Evolutionary conservation across 1,140 invertebrate genomes (phyloP).

Genomic region (Microplitis mediator): DNA sequence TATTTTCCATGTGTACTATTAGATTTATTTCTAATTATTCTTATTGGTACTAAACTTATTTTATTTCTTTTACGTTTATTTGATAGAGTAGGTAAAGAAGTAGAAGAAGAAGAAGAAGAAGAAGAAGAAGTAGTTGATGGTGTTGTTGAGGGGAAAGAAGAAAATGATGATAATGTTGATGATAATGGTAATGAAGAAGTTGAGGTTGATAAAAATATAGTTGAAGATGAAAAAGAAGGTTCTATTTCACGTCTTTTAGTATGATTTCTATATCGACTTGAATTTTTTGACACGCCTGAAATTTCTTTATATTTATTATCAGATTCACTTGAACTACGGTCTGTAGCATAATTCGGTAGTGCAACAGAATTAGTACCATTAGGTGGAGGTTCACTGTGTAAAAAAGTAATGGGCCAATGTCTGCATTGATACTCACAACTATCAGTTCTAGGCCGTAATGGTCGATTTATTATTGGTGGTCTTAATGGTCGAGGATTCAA

Average conservation of each 20-base stretch:
- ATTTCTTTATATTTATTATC: neutral
- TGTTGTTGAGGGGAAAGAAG: no score
- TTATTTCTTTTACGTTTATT: neutral
- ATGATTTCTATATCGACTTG: neutral
- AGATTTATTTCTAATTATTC: neutral
- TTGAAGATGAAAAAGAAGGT: neutral
- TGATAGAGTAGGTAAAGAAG: neutral
- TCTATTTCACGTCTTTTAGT: conserved; percentile 2
- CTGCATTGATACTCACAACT: conserved; percentile 42
- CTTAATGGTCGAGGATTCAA: conserved; percentile 33
- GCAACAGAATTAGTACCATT: conserved; percentile 48
- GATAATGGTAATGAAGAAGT: neutral
- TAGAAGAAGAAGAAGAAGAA: no score
- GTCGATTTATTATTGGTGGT: conserved; percentile 12
- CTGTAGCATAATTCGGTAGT: conserved; percentile 19
- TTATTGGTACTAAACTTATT: neutral
- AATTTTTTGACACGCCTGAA: no score
- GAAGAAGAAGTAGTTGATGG: no score
- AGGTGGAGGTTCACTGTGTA: conserved; percentile 69
- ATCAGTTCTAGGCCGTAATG: neutral
- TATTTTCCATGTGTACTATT: neutral
- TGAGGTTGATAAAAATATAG: neutral
- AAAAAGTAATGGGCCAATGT: conserved; percentile 72
- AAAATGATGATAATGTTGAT: no score
- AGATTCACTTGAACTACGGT: conserved; percentile 7